A percentile compares a stretch with the other conserved stretches of the same genome.
Conservation (phyloP, 2,797 vertebrate genomes). For the Megalops cyprinoides region DNA sequence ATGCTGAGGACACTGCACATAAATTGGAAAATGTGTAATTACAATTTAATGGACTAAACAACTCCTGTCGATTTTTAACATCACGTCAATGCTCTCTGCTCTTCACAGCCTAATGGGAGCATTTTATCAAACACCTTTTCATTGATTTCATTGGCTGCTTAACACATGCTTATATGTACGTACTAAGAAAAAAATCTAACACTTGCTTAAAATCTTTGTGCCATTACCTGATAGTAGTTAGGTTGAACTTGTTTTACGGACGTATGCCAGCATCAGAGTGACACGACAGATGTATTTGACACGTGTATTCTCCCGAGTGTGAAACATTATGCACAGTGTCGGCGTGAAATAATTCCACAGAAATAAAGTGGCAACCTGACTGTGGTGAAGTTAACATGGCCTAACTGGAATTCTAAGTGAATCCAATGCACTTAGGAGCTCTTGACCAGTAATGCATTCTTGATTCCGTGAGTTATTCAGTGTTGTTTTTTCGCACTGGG, state of each 20-base stretch:
- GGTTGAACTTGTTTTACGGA: background rate
- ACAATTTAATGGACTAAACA: no score
- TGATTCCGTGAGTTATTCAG: constrained; percentile 8
- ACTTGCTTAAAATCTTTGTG: background rate
- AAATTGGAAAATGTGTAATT: no score
- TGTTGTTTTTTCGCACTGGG: constrained; percentile 4
- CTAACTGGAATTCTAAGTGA: constrained; percentile 28
- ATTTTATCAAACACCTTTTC: background rate
- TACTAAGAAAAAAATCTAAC: background rate
- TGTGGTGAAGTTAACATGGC: background rate
- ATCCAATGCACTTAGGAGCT: constrained; percentile 20
- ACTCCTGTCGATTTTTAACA: no score
- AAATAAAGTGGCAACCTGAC: background rate
- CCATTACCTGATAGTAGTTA: background rate
- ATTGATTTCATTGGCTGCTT: background rate
- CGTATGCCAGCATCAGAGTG: background rate
- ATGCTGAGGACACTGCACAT: no score
- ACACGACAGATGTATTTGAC: constrained; percentile 21
- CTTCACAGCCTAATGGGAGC: background rate
- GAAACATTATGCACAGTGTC: background rate
- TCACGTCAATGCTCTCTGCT: background rate
- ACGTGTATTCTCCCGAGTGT: background rate
- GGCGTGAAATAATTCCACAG: constrained; percentile 15
- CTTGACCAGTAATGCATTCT: constrained; percentile 1
- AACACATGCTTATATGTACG: background rate